Base-by-base conservation (phyloP, 1,140 invertebrate species). In the Pentalonia nigronervosa region DNA sequence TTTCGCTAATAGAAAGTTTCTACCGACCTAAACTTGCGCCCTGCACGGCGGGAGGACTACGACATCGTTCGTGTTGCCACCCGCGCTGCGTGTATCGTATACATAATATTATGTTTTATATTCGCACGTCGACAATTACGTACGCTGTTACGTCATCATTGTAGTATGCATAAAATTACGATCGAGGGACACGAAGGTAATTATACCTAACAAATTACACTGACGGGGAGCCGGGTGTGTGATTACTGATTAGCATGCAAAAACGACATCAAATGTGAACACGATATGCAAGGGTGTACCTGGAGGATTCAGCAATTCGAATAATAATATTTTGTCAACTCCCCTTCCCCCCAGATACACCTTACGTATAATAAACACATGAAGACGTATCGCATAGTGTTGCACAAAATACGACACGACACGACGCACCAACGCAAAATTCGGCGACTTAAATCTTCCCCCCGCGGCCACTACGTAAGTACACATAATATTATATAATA, bases 201-300 rank as follows among this genome's bases (percentile, higher is more conserved):
- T 60, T 67, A n/a, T 67, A 67, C 60, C 60, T 67, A 0, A 34
- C 14, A n/a, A n/a, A 76, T 76, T 76, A n/a, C 17, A 76, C 60
- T 76, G 60, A 76, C 60, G 60, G 60, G 60, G 60, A 76, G 60
- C 60, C n/a, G 60, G 60, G 2, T 14, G n/a, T 76, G 30, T 76
- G n/a, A 76, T 76, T 76, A 76, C 60, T 76, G 60, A 76, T 76
- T n/a, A n/a, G n/a, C 60, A 76, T 76, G 60, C 60, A 76, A 76
- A 67, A 76, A 76, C 60, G 60, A 3, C 17, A 76, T 76, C 7
- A 76, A 14, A 17, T n/a, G 60, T n/a, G 14, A 4, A 67, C 30
- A n/a, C 25, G 25, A 67, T 60, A 67, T 30, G 9, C 25, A n/a
- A 30, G 30, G 60, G 60, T 76, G 60, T 76, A 76, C n/a, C n/a